Evolutionary conservation across 2,888 invertebrate genomes (phyloP).

Genomic region (Amphipyra berbera): DNA sequence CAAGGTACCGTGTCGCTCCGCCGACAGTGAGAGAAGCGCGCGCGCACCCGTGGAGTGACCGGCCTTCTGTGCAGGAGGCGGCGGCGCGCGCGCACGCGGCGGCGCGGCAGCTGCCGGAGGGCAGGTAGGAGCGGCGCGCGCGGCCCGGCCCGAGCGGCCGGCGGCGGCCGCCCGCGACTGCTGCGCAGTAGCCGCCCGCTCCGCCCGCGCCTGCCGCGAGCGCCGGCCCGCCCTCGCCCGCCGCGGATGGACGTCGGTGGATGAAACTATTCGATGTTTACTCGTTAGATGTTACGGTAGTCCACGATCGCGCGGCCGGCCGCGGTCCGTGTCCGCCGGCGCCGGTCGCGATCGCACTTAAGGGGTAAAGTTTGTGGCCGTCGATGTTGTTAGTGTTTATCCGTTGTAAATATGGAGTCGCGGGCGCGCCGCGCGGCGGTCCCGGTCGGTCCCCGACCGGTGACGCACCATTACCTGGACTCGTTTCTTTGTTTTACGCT

Average conservation of each 20-base stretch:
- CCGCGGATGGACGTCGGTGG: conserved; percentile 65
- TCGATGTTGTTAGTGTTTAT: conserved; percentile 65
- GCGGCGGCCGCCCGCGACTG: conserved; percentile 57
- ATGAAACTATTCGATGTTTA: conserved; percentile 74
- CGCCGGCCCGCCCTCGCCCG: conserved; percentile 44
- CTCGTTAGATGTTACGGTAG: conserved; percentile 74
- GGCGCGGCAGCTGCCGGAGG: conserved; percentile 81
- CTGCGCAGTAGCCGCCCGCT: conserved; percentile 49
- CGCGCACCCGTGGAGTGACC: conserved; percentile 26
- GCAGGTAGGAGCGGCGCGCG: conserved; percentile 80
- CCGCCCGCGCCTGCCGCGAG: conserved; percentile 47
- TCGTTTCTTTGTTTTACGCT: conserved; percentile 79
- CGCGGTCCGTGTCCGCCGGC: conserved; percentile 48
- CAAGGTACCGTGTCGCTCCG: conserved; percentile 68
- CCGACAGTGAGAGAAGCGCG: conserved; percentile 21
- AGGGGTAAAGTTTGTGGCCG: conserved; percentile 61
- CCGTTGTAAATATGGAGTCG: conserved; percentile 72
- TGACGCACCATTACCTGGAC: conserved; percentile 68
- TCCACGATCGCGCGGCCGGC: conserved; percentile 65
- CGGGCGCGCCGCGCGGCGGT: conserved; percentile 56
- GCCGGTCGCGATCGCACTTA: conserved; percentile 56
- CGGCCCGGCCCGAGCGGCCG: conserved; percentile 62
- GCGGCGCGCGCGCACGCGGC: conserved; percentile 70
- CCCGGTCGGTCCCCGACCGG: conserved; percentile 61
- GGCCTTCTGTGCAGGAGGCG: conserved; percentile 56